These are phyloP conservation scores for Holothuria glaberrima DNA, from an alignment of 35 echinoderm and acorn worm genomes.

Conservation along the genomic window DNA sequence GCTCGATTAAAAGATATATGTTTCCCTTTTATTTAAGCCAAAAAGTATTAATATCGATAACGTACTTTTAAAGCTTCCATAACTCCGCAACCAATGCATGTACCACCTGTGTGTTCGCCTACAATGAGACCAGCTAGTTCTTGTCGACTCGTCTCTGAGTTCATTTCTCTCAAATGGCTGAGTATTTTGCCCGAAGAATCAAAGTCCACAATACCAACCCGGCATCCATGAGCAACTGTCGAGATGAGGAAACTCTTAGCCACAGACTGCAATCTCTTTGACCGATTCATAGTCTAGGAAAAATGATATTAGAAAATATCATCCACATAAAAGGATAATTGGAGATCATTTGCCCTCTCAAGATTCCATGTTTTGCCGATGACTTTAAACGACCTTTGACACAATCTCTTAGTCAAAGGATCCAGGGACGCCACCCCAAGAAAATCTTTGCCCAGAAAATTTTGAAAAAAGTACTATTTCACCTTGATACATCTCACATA, in stretches of 20 bases:
- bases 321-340: too few species aligned
- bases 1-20: too few species aligned
- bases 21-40: too few species aligned
- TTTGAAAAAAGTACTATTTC: too few species aligned
- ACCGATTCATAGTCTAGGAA: not conserved
- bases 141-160: not conserved
- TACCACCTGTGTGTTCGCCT: not conserved
- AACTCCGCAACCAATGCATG: slow-evolving; percentile 29
- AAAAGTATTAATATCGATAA: not conserved
- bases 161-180: not conserved
- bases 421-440: too few species aligned
- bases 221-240: not conserved
- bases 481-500: too few species aligned
- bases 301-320: not conserved
- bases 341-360: too few species aligned
- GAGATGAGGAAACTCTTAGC: slow-evolving; percentile 15
- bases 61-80: slow-evolving; percentile 8
- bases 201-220: slow-evolving; percentile 30
- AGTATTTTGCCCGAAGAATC: not conserved
- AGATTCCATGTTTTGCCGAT: too few species aligned
- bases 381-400: too few species aligned
- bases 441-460: too few species aligned
- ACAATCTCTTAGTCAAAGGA: too few species aligned
- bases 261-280: not conserved
- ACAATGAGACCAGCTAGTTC: not conserved